Conservation (phyloP, 2,113 vertebrate genomes). For the Caracal caracal region DNA sequence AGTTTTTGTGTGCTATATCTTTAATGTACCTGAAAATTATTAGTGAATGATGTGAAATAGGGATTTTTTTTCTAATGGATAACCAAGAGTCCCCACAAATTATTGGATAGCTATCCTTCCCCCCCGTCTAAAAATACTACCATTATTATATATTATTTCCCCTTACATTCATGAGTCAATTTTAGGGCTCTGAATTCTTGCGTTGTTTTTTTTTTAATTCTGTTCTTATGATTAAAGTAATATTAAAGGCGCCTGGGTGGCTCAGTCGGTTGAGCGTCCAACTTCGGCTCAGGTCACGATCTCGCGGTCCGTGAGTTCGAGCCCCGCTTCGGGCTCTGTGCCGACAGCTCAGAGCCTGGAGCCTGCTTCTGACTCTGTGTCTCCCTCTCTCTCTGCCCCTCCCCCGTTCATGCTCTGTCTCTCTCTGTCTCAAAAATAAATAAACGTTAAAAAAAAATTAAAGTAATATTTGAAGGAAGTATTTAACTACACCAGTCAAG, state of each 20-base stretch:
- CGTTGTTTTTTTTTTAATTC: background rate
- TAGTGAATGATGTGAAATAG: background rate
- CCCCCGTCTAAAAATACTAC: background rate
- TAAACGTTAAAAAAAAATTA: background rate
- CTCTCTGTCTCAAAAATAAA: too few species aligned
- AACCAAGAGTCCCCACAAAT: background rate
- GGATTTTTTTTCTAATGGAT: background rate
- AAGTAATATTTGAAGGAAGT: conserved; percentile 42
- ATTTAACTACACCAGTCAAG: background rate
- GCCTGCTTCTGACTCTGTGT: too few species aligned
- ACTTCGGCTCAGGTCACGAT: too few species aligned
- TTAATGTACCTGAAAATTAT: conserved; percentile 13
- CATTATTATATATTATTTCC: background rate
- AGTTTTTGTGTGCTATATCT: background rate
- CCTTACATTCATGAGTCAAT: background rate
- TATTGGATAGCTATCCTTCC: background rate
- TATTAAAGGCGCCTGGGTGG: background rate
- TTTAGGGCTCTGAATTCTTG: background rate
- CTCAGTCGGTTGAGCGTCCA: too few species aligned
- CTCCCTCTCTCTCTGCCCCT: too few species aligned
- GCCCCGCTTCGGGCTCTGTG: too few species aligned
- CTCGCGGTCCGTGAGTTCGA: too few species aligned
- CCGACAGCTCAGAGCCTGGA: too few species aligned
- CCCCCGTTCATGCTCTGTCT: too few species aligned
- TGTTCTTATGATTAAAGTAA: conserved; percentile 35